These are phyloP conservation scores for Pangasius larnaudii DNA, from an alignment of 2,797 vertebrate genomes.

Conservation along the genomic window DNA sequence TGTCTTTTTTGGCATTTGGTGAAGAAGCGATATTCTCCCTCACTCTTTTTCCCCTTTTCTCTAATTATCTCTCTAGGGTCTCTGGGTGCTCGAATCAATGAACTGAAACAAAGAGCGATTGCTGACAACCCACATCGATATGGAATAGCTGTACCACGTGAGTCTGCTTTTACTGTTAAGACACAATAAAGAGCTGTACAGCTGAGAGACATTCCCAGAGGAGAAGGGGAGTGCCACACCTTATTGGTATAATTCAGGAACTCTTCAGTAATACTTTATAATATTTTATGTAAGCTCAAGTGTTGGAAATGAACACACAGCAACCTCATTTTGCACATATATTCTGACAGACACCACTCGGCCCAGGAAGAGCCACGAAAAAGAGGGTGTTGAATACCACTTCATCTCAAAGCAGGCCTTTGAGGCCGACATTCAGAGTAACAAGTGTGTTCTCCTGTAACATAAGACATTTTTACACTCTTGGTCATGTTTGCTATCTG, in stretches of 20 bases:
- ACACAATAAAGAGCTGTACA: conserved; percentile 11
- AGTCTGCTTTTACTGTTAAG: conserved; percentile 65
- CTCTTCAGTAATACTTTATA: not conserved
- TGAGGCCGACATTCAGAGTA: conserved; percentile 85
- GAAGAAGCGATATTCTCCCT: conserved; percentile 7
- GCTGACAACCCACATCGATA: conserved; percentile 87
- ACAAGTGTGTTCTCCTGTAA: conserved; percentile 78
- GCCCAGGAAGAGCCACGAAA: conserved; percentile 86
- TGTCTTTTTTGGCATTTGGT: not conserved
- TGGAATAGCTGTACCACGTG: conserved; percentile 90
- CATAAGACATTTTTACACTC: not conserved
- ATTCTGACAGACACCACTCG: conserved; percentile 87
- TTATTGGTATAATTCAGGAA: not conserved
- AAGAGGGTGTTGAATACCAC: conserved; percentile 92
- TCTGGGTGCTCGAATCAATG: conserved; percentile 84
- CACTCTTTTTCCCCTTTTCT: not conserved
- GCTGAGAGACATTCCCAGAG: conserved; percentile 10
- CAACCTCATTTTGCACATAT: not conserved
- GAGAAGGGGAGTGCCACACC: not conserved
- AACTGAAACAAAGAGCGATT: conserved; percentile 92
- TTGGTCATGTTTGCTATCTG: not conserved
- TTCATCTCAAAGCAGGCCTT: conserved; percentile 90
- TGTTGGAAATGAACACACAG: not conserved
- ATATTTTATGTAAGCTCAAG: not conserved
- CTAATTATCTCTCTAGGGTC: conserved; percentile 77